These are phyloP conservation scores for Dione vanillae DNA, from an alignment of 2,888 invertebrate genomes.

Conservation along the genomic window DNA sequence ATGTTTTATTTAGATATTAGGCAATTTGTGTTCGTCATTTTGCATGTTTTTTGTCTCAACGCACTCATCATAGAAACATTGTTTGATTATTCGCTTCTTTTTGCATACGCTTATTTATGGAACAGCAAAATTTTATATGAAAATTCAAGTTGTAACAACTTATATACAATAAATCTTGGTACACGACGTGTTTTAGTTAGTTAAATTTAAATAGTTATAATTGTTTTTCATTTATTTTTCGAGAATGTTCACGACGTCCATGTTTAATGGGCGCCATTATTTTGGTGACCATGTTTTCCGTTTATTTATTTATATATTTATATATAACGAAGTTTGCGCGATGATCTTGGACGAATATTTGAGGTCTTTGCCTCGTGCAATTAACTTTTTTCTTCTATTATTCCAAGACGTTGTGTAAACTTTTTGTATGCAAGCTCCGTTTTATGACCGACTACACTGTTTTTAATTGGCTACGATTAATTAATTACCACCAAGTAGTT, in stretches of 20 bases:
- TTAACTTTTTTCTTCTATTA: neutral
- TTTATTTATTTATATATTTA: slow-evolving; percentile 48
- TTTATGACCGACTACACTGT: slow-evolving; percentile 10
- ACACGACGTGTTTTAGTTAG: slow-evolving; percentile 54
- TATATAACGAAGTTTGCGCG: slow-evolving; percentile 41
- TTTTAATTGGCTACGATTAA: slow-evolving; percentile 16
- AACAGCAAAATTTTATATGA: slow-evolving; percentile 71
- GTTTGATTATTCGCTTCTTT: slow-evolving; percentile 59
- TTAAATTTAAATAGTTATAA: slow-evolving; percentile 54
- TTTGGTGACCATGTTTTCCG: slow-evolving; percentile 54
- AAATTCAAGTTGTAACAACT: slow-evolving; percentile 50
- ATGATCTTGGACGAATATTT: slow-evolving; percentile 9
- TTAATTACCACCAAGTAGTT: slow-evolving; percentile 3
- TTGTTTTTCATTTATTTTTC: slow-evolving; percentile 64
- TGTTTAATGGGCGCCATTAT: slow-evolving; percentile 56
- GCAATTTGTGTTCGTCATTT: slow-evolving; percentile 55
- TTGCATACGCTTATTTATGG: slow-evolving; percentile 65
- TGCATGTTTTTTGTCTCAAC: slow-evolving; percentile 78
- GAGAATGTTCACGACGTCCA: slow-evolving; percentile 76
- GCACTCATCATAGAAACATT: slow-evolving; percentile 77
- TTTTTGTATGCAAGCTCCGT: slow-evolving; percentile 41
- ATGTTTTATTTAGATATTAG: slow-evolving; percentile 45
- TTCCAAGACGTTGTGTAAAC: slow-evolving; percentile 38
- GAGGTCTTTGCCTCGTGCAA: slow-evolving; percentile 3
- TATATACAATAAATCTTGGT: slow-evolving; percentile 57